Percentiles rank a stretch among this genome's conserved stretches.
Conservation (phyloP, 2,113 vertebrate genomes). For the Laterallus jamaicensis region DNA sequence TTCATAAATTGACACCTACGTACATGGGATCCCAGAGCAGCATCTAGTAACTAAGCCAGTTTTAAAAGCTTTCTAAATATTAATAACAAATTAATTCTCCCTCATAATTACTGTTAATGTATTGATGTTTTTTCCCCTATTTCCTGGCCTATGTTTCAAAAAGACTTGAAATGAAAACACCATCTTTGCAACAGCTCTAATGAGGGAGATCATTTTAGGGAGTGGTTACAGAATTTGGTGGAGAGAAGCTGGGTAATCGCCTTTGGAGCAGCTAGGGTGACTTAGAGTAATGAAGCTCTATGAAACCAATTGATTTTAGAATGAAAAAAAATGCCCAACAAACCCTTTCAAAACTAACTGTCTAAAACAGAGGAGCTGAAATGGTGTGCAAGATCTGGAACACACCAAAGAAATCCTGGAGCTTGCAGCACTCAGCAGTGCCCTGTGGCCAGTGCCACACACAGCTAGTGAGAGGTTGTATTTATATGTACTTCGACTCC, state of each 20-base stretch:
- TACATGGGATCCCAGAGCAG: not conserved
- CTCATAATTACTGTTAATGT: not conserved
- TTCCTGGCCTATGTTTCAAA: not conserved
- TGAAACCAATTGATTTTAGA: too few relatives aligned
- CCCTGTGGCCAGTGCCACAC: too few relatives aligned
- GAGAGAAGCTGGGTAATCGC: not conserved
- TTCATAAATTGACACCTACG: not conserved
- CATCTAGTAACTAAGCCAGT: not conserved
- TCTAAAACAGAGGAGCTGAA: too few relatives aligned
- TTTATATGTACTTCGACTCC: too few relatives aligned
- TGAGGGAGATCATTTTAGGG: not conserved
- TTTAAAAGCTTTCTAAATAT: not conserved
- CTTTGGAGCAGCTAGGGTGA: not conserved
- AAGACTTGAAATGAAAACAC: not conserved
- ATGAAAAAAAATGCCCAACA: too few relatives aligned
- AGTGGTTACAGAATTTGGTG: accelerated
- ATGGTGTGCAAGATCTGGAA: too few relatives aligned
- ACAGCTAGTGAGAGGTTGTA: too few relatives aligned
- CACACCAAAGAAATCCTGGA: too few relatives aligned
- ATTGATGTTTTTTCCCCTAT: not conserved
- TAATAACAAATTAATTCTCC: not conserved
- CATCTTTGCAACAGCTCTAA: not conserved
- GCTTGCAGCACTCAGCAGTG: too few relatives aligned
- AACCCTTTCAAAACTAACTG: too few relatives aligned
- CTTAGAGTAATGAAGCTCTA: not conserved